Conservation (phyloP, 2,113 vertebrate species). For the Paraplagusia blochii region DNA sequence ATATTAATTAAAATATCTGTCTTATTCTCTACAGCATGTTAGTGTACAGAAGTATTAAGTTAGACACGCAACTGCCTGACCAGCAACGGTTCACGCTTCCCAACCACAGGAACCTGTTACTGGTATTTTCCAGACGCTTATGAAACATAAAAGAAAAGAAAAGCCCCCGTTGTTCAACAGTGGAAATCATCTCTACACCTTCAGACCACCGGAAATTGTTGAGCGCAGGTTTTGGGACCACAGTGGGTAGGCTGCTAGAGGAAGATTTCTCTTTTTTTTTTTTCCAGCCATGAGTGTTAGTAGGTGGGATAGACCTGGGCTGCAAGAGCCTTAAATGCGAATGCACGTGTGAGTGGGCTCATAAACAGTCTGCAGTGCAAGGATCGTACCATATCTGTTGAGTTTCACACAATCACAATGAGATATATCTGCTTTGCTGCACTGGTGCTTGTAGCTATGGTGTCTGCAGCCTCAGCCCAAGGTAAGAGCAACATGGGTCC, state of each 20-base stretch:
- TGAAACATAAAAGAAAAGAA: neutral
- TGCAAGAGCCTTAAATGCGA: constrained; percentile 11
- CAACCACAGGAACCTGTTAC: neutral
- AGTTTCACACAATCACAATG: constrained; percentile 30
- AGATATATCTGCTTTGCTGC: constrained; percentile 5
- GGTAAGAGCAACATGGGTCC: constrained; percentile 27
- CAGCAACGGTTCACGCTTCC: no score
- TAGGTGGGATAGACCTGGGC: neutral
- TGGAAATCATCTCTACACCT: constrained; percentile 37
- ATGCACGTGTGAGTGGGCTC: constrained; percentile 7
- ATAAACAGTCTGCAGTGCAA: constrained; percentile 12
- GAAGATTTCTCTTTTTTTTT: constrained; percentile 34
- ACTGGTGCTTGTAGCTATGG: constrained; percentile 23
- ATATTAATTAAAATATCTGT: no score
- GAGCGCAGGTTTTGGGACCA: constrained; percentile 6
- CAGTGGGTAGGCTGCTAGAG: constrained; percentile 7
- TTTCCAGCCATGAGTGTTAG: constrained; percentile 45
- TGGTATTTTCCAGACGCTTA: neutral
- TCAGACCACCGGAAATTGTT: constrained; percentile 30
- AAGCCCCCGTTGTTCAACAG: constrained; percentile 12
- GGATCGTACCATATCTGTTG: constrained; percentile 8
- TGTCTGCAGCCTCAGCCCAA: constrained; percentile 25
- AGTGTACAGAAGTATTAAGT: neutral
- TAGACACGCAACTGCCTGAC: no score
- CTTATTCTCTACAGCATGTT: no score